Percentiles rank a stretch among this genome's conserved stretches.
These are phyloP conservation scores for Loxodonta africana DNA, from an alignment of 2,113 vertebrate genomes.

Conservation along the genomic window DNA sequence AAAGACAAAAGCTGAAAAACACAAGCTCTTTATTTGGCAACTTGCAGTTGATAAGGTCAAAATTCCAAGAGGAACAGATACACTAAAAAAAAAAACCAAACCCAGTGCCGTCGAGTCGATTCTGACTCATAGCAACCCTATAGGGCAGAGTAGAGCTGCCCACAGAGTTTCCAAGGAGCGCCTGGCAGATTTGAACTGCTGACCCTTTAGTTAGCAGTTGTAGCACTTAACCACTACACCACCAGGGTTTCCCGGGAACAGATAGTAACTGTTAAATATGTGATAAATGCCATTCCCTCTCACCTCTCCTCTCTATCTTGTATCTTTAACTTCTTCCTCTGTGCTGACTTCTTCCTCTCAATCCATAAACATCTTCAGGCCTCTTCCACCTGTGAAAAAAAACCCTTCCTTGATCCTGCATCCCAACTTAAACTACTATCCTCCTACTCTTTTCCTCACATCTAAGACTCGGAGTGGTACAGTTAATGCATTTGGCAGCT, in stretches of 20 bases:
- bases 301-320: not conserved
- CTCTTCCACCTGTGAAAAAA: not conserved
- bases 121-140: too few species aligned
- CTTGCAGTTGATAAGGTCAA: not conserved
- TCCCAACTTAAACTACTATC: not conserved
- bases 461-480: not conserved
- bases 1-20: not conserved
- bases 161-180: too few species aligned
- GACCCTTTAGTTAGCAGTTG: too few species aligned
- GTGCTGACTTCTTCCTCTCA: not conserved
- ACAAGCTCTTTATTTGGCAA: not conserved
- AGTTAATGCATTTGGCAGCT: not conserved
- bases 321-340: not conserved
- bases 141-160: too few species aligned
- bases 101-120: too few species aligned
- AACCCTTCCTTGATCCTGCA: not conserved
- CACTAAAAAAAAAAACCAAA: too few species aligned
- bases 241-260: not conserved
- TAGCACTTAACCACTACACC: too few species aligned
- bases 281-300: not conserved
- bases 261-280: not conserved
- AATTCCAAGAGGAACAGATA: slow-evolving; percentile 15
- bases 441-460: not conserved
- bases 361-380: not conserved
- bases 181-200: too few species aligned